Evolutionary conservation across 1,140 invertebrate genomes (phyloP), one percentile per base, ranked within the genome.

Genomic region (Drosophila leontia): DNA sequence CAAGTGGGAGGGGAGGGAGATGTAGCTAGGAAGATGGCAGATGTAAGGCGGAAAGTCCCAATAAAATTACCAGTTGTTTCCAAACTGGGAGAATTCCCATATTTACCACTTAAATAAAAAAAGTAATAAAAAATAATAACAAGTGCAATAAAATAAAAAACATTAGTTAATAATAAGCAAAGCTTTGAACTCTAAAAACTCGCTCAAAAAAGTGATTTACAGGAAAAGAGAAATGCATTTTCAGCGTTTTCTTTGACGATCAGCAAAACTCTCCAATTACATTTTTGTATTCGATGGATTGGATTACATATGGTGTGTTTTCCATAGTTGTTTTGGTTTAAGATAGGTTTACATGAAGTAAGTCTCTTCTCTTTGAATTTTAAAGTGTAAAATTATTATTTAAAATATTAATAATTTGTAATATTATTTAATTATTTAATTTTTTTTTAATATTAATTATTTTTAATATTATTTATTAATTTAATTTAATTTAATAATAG

Each of bases 211-310:
- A 44, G 15, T 26, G 7, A 42, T 34, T 64, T 26, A 26, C 19
- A 42, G 63, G 23, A 67, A 67, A 67, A 29, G 59, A 62, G 57
- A 62, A 65, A 62, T 29, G 63, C 41, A 63, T 59, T 65, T 65
- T 61, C 56, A 26, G 62, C 62, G n/a, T 45, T 65, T 65, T 26
- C 42, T 62, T 62, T 13, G 13, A 32, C 13, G 5, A 34, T 29
- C 55, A 37, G 35, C 57, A 39, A 67, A 29, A 12, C 58, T 29
- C 42, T 47, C 41, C 42, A 48, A 62, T 67, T 62, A 48, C 34
- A 67, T 17, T 15, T 63, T 41, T 44, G 12, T 63, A 26, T 53
- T 23, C 5, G 4, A 19, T 48, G 42, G 42, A 63, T 67, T 48
- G 19, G 2, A 65, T 65, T 65, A 61, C 41, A 23, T n/a, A 57